phyloP scores from a whole-genome alignment of 2,113 vertebrate species.

The rabbit (Oryctolagus cuniculus) region mOryCun1.1 NC_091442.1:38597501-38598000 shows the following conservation, averaged over 20 bases:
- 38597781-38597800: neutral
- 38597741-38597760: slow-evolving; percentile 55
- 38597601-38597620: slow-evolving; percentile 53
- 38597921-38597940: slow-evolving; percentile 58
- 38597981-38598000: slow-evolving; percentile 47
- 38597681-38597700: slow-evolving; percentile 95
- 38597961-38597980: neutral
- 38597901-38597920: slow-evolving; percentile 61
- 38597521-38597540: slow-evolving; percentile 53
- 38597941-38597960: neutral
- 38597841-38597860: slow-evolving; percentile 23
- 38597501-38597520: slow-evolving; percentile 22
- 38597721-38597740: slow-evolving; percentile 78
- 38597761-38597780: slow-evolving; percentile 38
- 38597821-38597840: neutral
- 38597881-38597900: slow-evolving; percentile 11
- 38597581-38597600: slow-evolving; percentile 52
- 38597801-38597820: slow-evolving; percentile 51
- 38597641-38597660: slow-evolving; percentile 96
- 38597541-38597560: neutral
- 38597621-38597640: slow-evolving; percentile 72
- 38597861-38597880: slow-evolving; percentile 19
- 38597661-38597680: slow-evolving; percentile 97
- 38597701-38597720: slow-evolving; percentile 98
- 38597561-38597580: slow-evolving; percentile 50